Base-by-base conservation (phyloP, 30 jellyfish, hydroid and myxozoan species). In the Turritopsis rubra region DNA sequence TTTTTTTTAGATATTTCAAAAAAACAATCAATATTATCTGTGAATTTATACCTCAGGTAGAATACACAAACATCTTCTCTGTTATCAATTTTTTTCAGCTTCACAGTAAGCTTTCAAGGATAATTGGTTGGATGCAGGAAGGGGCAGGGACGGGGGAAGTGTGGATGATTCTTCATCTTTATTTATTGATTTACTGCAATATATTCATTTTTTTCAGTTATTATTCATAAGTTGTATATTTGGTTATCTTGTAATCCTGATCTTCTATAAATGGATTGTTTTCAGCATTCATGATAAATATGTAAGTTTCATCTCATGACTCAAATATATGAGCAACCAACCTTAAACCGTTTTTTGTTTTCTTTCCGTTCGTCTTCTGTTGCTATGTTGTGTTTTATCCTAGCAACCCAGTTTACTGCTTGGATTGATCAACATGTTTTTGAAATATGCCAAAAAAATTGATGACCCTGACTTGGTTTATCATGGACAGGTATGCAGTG, bases 251-350 rank as follows among this genome's bases (percentile, higher is more conserved):
- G 98, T 92, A 53, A 80, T 92, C 54, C 73, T 92, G 52, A 92
- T 92, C 65, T 92, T 92, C 88, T 92, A 92, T 88, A 92, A 92
- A 72, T 92, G 98, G 98, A 28, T 92, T 13, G 91, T 91, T 22
- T 87, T 31, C 85, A 66, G 71, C 70, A 87, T 85, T 26, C 89
- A 54, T 85, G 54, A 83, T 31, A 28, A 83, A 27, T 66, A 68
- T 73, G 97, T 87, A 87, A 66, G 92, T 75, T 66, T 17, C 28
- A 66, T 66, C 29, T 66, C 17, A 18, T 18, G 18, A 18, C 18
- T 16, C 21, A 16, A 54, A 16, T 18, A 54, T 54, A 54, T 21
- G 9, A n/a, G 60, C 60, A 41, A 41, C 60, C 60, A 5, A 41
- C 60, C 9, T 41, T 41, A 41, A 13, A 3, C 60, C 60, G 60